These are phyloP conservation scores for Acrobasis suavella DNA, from an alignment of 2,888 invertebrate species.

Conservation along the genomic window DNA sequence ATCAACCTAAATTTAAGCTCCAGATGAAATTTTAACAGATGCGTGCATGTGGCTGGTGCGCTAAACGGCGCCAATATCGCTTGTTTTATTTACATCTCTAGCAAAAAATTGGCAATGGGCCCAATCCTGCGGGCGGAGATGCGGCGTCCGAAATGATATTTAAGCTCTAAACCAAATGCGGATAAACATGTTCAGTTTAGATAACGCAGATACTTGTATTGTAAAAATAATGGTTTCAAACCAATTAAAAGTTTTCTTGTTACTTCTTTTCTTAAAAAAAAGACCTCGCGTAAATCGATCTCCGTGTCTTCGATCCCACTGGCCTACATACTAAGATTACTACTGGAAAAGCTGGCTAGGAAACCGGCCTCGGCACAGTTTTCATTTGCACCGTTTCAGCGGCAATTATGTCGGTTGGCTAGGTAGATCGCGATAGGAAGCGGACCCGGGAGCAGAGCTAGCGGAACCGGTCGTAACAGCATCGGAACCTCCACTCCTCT, in stretches of 20 bases:
- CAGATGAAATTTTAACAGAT: constrained; percentile 52
- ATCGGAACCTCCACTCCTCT: constrained; percentile 26
- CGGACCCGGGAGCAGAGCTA: constrained; percentile 47
- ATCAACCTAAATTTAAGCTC: constrained; percentile 42
- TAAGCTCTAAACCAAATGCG: constrained; percentile 55
- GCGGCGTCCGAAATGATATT: constrained; percentile 48
- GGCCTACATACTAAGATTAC: constrained; percentile 25
- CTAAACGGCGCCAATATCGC: constrained; percentile 58
- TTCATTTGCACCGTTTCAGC: constrained; percentile 57
- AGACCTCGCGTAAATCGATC: neutral
- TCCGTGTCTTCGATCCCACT: constrained; percentile 18
- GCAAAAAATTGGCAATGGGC: constrained; percentile 70
- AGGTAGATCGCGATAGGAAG: constrained; percentile 62
- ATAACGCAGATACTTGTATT: constrained; percentile 40
- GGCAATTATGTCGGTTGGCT: constrained; percentile 55
- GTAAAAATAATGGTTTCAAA: constrained; percentile 36
- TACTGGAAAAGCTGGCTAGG: constrained; percentile 37
- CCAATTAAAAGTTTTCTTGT: neutral
- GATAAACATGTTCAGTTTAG: constrained; percentile 48
- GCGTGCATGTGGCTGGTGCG: constrained; percentile 38
- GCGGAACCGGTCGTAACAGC: constrained; percentile 56
- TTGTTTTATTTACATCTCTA: constrained; percentile 68
- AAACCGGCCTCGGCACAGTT: constrained; percentile 66
- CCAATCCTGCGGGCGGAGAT: constrained; percentile 49
- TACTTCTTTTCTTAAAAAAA: neutral